phyloP scores from a whole-genome alignment of 2,113 vertebrate genomes.

The Grammomys dolichurus region DNA sequence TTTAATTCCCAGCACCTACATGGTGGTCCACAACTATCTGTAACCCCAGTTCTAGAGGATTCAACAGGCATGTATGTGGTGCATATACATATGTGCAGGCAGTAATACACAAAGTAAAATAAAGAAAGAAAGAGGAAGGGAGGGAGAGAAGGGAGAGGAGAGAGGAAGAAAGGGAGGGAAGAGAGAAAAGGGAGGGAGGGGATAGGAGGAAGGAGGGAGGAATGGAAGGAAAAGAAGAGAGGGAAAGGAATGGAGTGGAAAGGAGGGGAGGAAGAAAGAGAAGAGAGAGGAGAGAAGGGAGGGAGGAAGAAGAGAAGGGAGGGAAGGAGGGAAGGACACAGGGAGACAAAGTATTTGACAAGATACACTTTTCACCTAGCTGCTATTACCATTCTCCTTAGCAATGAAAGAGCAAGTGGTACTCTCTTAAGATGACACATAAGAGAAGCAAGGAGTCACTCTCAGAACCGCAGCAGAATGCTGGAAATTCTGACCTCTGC shows the following conservation, averaged over 20 bases:
- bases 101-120: not conserved
- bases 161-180: not conserved
- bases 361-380: not conserved
- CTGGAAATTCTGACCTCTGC: not conserved
- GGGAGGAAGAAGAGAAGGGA: too few species aligned
- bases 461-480: not conserved
- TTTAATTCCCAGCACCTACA: not conserved
- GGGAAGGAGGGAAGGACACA: too few species aligned
- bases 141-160: too few species aligned
- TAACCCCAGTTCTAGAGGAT: not conserved
- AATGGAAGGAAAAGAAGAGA: too few species aligned
- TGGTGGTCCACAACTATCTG: not conserved
- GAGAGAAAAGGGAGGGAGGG: accelerated
- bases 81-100: not conserved
- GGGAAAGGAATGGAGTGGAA: too few species aligned
- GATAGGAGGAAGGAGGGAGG: too few species aligned
- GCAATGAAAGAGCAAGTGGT: not conserved
- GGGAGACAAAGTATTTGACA: not conserved
- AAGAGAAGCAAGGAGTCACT: not conserved
- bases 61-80: not conserved
- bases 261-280: too few species aligned
- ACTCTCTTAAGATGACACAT: not conserved
- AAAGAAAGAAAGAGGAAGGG: too few species aligned
- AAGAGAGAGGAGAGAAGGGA: too few species aligned
- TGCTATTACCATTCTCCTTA: not conserved